Evolutionary conservation across 2,113 vertebrate genomes (phyloP).

Genomic region (Pelecanus crispus): DNA sequence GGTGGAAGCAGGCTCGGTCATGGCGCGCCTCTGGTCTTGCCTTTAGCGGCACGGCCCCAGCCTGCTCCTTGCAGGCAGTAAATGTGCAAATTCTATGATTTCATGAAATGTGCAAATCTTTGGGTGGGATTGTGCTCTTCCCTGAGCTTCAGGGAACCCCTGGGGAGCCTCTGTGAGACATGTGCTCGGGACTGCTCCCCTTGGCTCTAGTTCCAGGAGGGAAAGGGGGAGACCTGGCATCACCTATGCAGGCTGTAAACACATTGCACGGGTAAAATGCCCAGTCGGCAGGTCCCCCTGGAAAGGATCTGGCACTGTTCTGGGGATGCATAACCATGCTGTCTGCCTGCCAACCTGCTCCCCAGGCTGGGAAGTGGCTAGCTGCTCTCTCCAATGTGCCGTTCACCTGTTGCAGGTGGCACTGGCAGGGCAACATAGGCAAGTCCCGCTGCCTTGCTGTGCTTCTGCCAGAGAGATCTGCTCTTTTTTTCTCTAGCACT

Average conservation of each 20-base stretch:
- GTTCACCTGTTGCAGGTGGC: neutral
- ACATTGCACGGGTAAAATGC: accelerated
- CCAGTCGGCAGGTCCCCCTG: neutral
- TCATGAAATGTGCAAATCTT: too few species aligned
- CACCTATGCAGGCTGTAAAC: accelerated
- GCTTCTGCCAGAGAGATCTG: neutral
- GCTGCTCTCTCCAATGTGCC: neutral
- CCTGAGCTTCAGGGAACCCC: neutral
- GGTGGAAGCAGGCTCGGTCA: neutral
- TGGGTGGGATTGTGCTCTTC: neutral
- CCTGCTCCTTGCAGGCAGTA: neutral
- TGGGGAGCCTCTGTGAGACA: accelerated
- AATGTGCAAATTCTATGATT: too few species aligned
- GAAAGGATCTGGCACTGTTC: accelerated
- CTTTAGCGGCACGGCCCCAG: neutral
- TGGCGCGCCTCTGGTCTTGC: neutral
- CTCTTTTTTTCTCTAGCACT: neutral
- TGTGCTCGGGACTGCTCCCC: accelerated
- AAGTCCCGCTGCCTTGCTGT: neutral
- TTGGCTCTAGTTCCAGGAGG: accelerated
- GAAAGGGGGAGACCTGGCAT: neutral
- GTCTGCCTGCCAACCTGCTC: neutral
- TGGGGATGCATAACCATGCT: accelerated
- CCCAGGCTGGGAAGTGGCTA: accelerated
- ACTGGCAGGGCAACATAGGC: accelerated